Percentiles rank a stretch among this genome's conserved stretches.
These are phyloP conservation scores for Botia kubotai DNA, from an alignment of 2,797 vertebrate species.

Conservation along the genomic window DNA sequence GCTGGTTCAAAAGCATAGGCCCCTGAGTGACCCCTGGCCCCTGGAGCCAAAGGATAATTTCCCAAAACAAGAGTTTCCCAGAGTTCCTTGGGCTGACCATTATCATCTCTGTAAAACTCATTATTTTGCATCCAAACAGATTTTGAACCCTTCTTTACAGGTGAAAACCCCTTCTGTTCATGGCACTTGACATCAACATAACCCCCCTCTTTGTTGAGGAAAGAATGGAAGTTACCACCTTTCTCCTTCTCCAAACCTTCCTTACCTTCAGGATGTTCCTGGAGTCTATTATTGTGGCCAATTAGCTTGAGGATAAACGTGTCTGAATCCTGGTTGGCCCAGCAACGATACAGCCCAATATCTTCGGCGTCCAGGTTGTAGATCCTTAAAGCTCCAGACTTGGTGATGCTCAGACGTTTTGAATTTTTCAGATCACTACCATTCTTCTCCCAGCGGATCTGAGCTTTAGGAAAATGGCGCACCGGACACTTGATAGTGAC, in stretches of 20 bases:
- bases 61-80: slow-evolving; percentile 66
- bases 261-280: slow-evolving; percentile 69
- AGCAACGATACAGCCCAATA: slow-evolving; percentile 84
- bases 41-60: slow-evolving; percentile 66
- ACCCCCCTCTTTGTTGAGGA: slow-evolving; percentile 39
- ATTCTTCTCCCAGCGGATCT: slow-evolving; percentile 88
- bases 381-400: slow-evolving; percentile 87
- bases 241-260: slow-evolving; percentile 45
- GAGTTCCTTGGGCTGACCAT: slow-evolving; percentile 67
- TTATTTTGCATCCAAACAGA: slow-evolving; percentile 79
- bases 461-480: slow-evolving; percentile 81
- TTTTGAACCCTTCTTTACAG: slow-evolving; percentile 51
- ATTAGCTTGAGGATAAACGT: slow-evolving; percentile 87
- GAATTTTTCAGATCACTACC: slow-evolving; percentile 77
- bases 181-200: slow-evolving; percentile 37
- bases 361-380: slow-evolving; percentile 77
- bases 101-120: slow-evolving; percentile 72
- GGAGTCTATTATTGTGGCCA: slow-evolving; percentile 78
- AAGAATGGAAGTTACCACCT: slow-evolving; percentile 23
- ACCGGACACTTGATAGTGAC: slow-evolving; percentile 89
- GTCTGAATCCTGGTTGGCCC: slow-evolving; percentile 81
- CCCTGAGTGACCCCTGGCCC: slow-evolving; percentile 56
- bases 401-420: slow-evolving; percentile 81
- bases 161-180: slow-evolving; percentile 31
- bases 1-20: slow-evolving; percentile 79